Evolutionary conservation across 1,140 invertebrate genomes (phyloP).

Genomic region (Cyclina sinensis): DNA sequence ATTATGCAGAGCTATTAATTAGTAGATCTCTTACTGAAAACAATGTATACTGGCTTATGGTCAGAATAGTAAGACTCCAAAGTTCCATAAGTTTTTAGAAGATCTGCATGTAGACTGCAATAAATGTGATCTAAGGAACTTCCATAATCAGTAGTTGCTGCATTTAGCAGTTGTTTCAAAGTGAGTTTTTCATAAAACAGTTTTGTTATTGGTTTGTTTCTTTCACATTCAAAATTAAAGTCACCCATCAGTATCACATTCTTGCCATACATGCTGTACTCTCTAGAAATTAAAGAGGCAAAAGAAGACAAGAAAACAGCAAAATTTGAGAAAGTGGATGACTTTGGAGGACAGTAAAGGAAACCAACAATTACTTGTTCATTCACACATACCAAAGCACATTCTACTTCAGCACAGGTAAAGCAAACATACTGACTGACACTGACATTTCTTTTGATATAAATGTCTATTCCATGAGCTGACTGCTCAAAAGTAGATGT

Average conservation of each 20-base stretch:
- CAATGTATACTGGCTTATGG: neutral
- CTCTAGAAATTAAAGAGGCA: neutral
- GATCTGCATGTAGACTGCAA: no score
- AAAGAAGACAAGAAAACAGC: neutral
- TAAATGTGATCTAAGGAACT: constrained; percentile 51
- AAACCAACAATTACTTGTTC: constrained; percentile 1
- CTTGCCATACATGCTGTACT: neutral
- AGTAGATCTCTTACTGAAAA: no score
- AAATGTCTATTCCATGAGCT: no score
- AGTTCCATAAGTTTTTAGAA: neutral
- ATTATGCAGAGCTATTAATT: no score
- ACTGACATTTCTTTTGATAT: no score
- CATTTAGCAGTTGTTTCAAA: neutral
- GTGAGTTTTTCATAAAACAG: neutral
- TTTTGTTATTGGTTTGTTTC: neutral
- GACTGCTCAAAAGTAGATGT: neutral
- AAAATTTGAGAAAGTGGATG: neutral
- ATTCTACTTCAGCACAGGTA: constrained; percentile 23
- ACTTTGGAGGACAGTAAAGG: constrained; percentile 18
- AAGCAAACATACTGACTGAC: neutral
- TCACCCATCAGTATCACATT: constrained; percentile 19
- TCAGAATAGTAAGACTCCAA: constrained; percentile 58
- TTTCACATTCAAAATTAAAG: constrained; percentile 48
- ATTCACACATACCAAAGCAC: neutral
- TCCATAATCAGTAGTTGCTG: constrained; percentile 44